Conservation (phyloP, 1,140 invertebrate species). For the Monomorium pharaonis region DNA sequence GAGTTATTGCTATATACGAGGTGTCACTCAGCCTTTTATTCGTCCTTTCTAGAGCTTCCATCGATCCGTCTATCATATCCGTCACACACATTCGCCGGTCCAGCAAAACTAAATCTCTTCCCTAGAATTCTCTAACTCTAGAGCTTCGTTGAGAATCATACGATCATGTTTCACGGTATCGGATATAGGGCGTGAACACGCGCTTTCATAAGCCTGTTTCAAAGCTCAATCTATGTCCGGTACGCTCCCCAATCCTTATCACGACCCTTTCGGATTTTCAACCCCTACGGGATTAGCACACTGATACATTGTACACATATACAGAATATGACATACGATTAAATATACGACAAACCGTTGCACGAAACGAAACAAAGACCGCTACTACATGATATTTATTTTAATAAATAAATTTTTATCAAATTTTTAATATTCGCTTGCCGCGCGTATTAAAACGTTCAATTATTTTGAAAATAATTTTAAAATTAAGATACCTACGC, state of each 20-base stretch:
- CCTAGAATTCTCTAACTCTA: conserved; percentile 1
- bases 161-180: conserved; percentile 30
- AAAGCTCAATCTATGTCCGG: conserved; percentile 36
- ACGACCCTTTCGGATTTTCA: conserved; percentile 14
- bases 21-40: neutral
- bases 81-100: neutral
- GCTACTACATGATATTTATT: neutral
- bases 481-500: neutral
- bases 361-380: neutral
- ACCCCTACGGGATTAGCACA: conserved; percentile 28
- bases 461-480: neutral
- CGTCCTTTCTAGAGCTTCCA: neutral
- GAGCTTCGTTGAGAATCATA: neutral
- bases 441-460: neutral
- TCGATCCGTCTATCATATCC: neutral
- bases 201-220: conserved; percentile 26
- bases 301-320: neutral
- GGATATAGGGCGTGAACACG: conserved; percentile 30
- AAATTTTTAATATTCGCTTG: neutral
- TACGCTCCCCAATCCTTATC: conserved; percentile 4
- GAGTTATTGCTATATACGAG: neutral
- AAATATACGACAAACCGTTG: neutral
- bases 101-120: neutral
- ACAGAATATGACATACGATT: neutral
- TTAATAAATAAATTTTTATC: neutral